Percentiles rank a stretch among this genome's conserved stretches.
These are phyloP conservation scores for Cinara cedri DNA, from an alignment of 2,888 invertebrate genomes.

Conservation along the genomic window DNA sequence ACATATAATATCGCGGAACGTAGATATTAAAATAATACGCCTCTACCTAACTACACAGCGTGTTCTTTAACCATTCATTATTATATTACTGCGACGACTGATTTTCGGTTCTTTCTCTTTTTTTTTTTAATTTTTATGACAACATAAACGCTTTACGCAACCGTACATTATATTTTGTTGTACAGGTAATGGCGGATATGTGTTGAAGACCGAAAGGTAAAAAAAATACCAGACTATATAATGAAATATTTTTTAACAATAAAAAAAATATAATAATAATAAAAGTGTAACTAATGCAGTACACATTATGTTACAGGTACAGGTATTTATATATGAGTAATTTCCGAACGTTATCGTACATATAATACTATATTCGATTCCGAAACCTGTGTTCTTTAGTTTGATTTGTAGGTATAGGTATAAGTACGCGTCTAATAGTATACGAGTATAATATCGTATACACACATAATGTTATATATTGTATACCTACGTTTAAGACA, in stretches of 20 bases:
- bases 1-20: too few species aligned
- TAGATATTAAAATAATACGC: too few species aligned
- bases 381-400: constrained; percentile 18
- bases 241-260: constrained; percentile 22
- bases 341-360: constrained; percentile 16
- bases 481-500: too few species aligned
- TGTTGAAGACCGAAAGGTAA: constrained; percentile 33
- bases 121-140: constrained; percentile 35
- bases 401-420: constrained; percentile 2
- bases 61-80: constrained; percentile 23
- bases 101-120: constrained; percentile 26
- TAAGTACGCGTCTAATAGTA: too few species aligned
- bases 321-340: constrained; percentile 10
- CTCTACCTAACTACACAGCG: too few species aligned
- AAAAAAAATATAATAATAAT: constrained; percentile 26
- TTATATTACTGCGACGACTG: constrained; percentile 20
- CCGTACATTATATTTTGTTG: constrained; percentile 16
- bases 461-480: not conserved
- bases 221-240: not conserved
- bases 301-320: not conserved
- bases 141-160: constrained; percentile 53
- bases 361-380: not conserved
- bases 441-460: too few species aligned
- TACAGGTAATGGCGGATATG: constrained; percentile 32
- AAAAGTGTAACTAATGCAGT: constrained; percentile 51